Percentiles rank a stretch among this genome's conserved stretches.
Evolutionary conservation across 92 coral and sea anemone species (phyloP).

Genomic region (Scolanthus callimorphus): DNA sequence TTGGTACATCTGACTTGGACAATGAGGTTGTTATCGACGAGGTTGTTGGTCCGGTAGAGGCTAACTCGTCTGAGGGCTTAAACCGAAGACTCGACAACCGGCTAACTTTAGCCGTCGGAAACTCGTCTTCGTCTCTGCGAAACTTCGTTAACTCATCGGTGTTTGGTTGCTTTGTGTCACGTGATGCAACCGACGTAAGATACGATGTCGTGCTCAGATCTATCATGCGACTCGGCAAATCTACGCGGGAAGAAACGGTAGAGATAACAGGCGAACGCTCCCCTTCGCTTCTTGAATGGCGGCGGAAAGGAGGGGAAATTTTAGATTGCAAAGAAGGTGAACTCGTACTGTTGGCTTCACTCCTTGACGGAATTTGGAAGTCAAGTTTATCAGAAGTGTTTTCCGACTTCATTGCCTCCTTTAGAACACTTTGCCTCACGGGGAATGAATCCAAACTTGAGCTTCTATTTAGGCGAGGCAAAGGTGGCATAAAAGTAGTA

Average conservation of each 20-base stretch:
- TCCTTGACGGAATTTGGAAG: too few species aligned
- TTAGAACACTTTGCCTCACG: too few species aligned
- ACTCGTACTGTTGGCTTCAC: too few species aligned
- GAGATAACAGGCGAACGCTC: too few species aligned
- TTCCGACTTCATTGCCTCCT: too few species aligned
- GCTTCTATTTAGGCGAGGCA: constrained; percentile 50
- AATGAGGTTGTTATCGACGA: not conserved
- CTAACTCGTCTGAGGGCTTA: not conserved
- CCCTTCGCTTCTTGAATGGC: too few species aligned
- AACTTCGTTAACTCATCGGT: not conserved
- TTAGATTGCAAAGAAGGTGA: too few species aligned
- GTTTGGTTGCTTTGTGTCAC: not conserved
- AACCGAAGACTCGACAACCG: not conserved
- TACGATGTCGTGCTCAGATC: not conserved
- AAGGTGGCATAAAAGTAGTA: too few species aligned
- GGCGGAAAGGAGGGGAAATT: too few species aligned
- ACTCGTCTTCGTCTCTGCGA: not conserved
- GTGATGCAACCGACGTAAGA: not conserved
- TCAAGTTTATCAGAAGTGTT: too few species aligned
- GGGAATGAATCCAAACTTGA: constrained; percentile 73
- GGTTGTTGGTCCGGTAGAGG: not conserved
- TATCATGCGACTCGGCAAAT: too few species aligned
- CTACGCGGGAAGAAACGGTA: too few species aligned
- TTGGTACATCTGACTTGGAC: not conserved
- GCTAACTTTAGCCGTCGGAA: not conserved